Evolutionary conservation across 2,113 vertebrate species (phyloP), one percentile per base, ranked within the genome.

Genomic region (Nansenia antarctica): DNA sequence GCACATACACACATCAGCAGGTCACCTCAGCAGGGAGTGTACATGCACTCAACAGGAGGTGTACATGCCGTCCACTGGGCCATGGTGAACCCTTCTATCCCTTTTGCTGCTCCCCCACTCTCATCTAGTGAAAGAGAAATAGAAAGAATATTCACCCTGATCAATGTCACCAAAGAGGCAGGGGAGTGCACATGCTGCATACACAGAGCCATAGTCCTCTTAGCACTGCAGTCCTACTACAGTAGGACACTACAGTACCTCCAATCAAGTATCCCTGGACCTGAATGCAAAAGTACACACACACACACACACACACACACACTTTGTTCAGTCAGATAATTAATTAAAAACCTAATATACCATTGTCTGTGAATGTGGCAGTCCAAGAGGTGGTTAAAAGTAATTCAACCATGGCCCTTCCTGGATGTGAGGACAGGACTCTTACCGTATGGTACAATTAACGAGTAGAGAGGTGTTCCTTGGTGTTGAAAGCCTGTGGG

Each of bases 311-410:
- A 5, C 47, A 22, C 47, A 18, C 49, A 24, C 49, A 53, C 20
- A 53, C 49, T 2, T 47, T 69, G 55, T 73, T 77, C 77, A 78
- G 85, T 72, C 80, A 84, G 77, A 74, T 84, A 92, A 92, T 93
- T 93, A 93, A 93, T 91, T 90, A 86, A 76, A n/a, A 87, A 78
- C 78, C 80, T 91, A 87, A 93, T 86, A 88, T 84, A 85, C 83
- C 80, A 85, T 60, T 74, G 88, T 92, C 90, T 90, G 76, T 87
- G 91, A 92, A 85, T 84, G 83, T 86, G 82, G 71, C 31, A 3
- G 39, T 79, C 80, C 79, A 90, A 89, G 87, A 77, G 80, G 86
- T 84, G 82, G 69, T 76, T 84, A 80, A 84, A 84, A 89, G 79
- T 79, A 89, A 93, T 91, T 90, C 88, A 90, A 88, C 87, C 80